Percentiles rank a stretch among this genome's conserved stretches.
Conservation (phyloP, 2,797 vertebrate genomes). For the Scleropages formosus region DNA sequence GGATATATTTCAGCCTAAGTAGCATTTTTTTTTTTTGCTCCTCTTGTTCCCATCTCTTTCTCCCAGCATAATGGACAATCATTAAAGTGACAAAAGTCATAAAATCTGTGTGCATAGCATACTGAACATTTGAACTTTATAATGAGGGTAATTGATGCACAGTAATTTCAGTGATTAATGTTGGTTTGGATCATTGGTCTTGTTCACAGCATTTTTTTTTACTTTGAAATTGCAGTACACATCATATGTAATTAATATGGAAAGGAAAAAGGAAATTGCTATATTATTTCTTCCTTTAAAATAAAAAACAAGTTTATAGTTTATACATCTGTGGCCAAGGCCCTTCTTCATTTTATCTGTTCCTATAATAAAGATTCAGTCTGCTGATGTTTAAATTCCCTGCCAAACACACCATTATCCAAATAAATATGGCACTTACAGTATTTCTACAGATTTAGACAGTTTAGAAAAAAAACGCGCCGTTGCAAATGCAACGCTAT, state of each 20-base stretch:
- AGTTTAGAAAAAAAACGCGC: no score
- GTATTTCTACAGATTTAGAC: no score
- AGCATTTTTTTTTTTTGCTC: neutral
- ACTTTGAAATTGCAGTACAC: neutral
- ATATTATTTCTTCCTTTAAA: no score
- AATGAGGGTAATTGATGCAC: slow-evolving; percentile 10
- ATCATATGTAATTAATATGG: no score
- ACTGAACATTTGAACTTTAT: neutral
- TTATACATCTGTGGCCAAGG: slow-evolving; percentile 24
- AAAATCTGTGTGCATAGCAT: slow-evolving; percentile 16
- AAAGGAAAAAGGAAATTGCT: no score
- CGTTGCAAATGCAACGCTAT: no score
- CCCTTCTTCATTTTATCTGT: no score
- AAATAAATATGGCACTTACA: no score
- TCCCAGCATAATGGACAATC: slow-evolving; percentile 10
- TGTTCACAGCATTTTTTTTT: neutral
- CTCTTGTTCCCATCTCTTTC: neutral
- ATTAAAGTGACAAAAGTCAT: slow-evolving; percentile 16
- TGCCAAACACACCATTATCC: slow-evolving; percentile 26
- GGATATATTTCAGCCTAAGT: neutral
- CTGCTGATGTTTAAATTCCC: slow-evolving; percentile 38
- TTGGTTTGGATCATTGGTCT: neutral
- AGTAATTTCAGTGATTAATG: neutral
- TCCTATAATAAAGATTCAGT: neutral
- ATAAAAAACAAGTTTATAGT: no score